Evolutionary conservation across 53 echinoderm and acorn worm genomes (phyloP), one percentile per base, ranked within the genome.

Genomic region (Patiria pectinifera): DNA sequence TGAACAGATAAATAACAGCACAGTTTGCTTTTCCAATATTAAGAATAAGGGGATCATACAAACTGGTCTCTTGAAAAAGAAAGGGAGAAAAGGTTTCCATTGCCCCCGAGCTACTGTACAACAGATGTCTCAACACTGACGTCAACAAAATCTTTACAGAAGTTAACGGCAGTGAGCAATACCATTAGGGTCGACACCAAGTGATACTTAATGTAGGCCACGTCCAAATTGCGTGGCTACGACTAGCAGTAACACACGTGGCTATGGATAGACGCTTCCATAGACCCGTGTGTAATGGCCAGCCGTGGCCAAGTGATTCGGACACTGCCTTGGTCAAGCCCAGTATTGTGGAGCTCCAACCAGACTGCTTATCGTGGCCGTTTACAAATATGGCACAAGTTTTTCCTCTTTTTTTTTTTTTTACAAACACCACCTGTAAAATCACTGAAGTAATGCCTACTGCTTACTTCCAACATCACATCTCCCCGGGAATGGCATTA

Each of bases 401-500:
- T 66, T 66, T 66, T 11, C 66, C 10, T 15, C 2, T 71, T 71
- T 19, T 21, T 76, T 43, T 22, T 71, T 71, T 19, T 21, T 76
- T 43, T 76, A 26, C 43, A 43, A 11, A 76, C 43, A 25, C 6
- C 9, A 74, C 24, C 74, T 74, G 70, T 12, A 70, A 70, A 70
- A 18, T 19, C 16, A 18, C 12, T 60, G 66, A 66, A 16, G 66
- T 66, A 74, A 74, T 23, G 24, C 59, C 48, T 79, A 79, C 45
- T 79, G 21, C 80, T 3, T 22, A 45, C 16, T 24, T 79, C 22
- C 13, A 24, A 82, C 13, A 23, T 35, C 15, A 80, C 47, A 82
- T 53, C 6, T 6, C 62, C 59, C 48, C 62, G 77, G 88, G 88
- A 88, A 88, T 88, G 88, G 45, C 88, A 88, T 66, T 69, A 22